Base-by-base conservation (phyloP, 2,797 vertebrate genomes). In the Oreonectes daqikongensis region DNA sequence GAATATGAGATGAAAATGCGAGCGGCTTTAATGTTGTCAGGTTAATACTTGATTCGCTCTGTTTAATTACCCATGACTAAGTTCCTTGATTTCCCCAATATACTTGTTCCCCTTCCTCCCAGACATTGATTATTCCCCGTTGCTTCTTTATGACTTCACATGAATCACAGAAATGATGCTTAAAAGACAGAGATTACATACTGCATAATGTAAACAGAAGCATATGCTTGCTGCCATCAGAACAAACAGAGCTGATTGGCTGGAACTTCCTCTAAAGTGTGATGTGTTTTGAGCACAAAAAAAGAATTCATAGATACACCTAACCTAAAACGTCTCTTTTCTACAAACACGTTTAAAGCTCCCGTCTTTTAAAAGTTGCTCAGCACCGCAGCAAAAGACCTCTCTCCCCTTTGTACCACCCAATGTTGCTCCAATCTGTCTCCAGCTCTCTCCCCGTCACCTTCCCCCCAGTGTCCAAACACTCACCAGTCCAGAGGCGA, bases 401-500 rank as follows among this genome's bases (percentile, higher is more conserved):
- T 28, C 15, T 64, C 38, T 22, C 15, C 32, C 15, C 26, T n/a
- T n/a, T n/a, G n/a, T n/a, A n/a, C n/a, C n/a, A n/a, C 22, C 18
- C 30, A 57, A 70, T 24, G 35, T 17, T 42, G 17, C 22, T 15
- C 26, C 38, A 7, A 26, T 14, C 55, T 15, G 61, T 35, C 8
- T n/a, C n/a, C n/a, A n/a, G n/a, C n/a, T n/a, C n/a, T n/a, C n/a
- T n/a, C 32, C 32, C 32, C 32, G 52, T 50, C 20, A 32, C 44
- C 38, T 67, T 71, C 60, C 53, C 59, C 60, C 52, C 40, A 68
- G 65, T 60, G 28, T 76, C 53, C 65, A 76, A 69, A 69, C 55
- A 87, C 96, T 98, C 93, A 98, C 97, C 97, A 98, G 93, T 87
- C 95, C 95, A 42, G 95, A 95, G 89, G 95, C 97, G 91, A 98